Evolutionary conservation across 2,888 invertebrate genomes (phyloP).

Genomic region (Drosophila greeni): DNA sequence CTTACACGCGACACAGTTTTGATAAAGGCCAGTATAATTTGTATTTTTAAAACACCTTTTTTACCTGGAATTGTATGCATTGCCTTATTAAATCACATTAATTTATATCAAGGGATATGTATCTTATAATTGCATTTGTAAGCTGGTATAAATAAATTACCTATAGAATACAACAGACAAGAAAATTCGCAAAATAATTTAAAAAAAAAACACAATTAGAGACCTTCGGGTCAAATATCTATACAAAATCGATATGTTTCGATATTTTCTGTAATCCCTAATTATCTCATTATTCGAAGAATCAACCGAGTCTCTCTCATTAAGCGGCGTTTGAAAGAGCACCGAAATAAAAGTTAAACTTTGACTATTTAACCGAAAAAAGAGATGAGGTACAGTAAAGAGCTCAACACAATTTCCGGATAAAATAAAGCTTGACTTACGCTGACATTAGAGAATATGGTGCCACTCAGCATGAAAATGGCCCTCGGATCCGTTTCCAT

Average conservation of each 20-base stretch:
- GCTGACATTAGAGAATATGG: slow-evolving; percentile 98
- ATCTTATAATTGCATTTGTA: neutral
- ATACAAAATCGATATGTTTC: too few relatives aligned
- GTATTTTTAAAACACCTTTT: neutral
- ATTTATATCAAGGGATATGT: neutral
- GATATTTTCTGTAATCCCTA: neutral
- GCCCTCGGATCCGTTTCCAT: slow-evolving; percentile 90
- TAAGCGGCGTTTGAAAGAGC: neutral
- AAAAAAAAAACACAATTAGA: too few relatives aligned
- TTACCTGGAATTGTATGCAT: neutral
- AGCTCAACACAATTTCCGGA: too few relatives aligned
- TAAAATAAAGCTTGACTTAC: slow-evolving; percentile 83
- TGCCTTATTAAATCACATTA: neutral
- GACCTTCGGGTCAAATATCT: too few relatives aligned
- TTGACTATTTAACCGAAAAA: too few relatives aligned
- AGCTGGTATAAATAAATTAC: neutral
- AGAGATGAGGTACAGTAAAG: too few relatives aligned
- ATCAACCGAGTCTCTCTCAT: neutral
- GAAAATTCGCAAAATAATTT: neutral
- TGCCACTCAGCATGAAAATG: slow-evolving; percentile 93
- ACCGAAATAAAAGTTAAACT: too few relatives aligned
- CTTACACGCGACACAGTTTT: slow-evolving; percentile 27
- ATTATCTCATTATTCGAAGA: neutral
- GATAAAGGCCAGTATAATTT: slow-evolving; percentile 18
- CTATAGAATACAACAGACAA: neutral